phyloP scores from a whole-genome alignment of 2,113 vertebrate species.

The Nycticorax nycticorax region DNA sequence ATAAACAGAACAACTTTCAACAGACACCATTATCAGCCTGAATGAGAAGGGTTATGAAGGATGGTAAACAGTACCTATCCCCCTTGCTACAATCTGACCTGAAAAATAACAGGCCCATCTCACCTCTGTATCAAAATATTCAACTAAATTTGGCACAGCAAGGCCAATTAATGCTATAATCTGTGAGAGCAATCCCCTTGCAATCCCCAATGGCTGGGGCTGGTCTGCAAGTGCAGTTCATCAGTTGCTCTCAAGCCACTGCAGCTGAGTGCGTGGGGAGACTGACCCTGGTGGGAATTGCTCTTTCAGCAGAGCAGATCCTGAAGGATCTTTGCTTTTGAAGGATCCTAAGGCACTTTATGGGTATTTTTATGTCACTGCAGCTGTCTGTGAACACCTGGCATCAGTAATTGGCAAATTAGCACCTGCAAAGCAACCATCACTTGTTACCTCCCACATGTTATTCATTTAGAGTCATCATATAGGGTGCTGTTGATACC shows the following conservation, averaged over 20 bases:
- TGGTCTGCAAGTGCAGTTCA: neutral
- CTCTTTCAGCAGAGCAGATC: neutral
- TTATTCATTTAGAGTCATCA: neutral
- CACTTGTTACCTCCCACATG: neutral
- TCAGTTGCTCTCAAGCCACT: neutral
- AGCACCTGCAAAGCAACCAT: neutral
- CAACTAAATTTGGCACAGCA: neutral
- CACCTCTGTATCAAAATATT: neutral
- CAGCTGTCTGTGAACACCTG: neutral
- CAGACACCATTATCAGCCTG: neutral
- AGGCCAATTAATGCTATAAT: neutral
- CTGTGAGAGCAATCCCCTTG: neutral
- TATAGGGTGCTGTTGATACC: neutral
- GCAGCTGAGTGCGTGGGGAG: fast-evolving
- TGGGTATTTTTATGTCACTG: neutral
- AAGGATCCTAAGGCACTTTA: neutral
- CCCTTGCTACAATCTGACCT: neutral
- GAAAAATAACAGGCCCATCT: neutral
- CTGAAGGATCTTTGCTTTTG: neutral
- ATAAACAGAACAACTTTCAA: neutral
- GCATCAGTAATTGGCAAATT: neutral
- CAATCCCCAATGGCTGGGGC: neutral
- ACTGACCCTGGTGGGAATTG: fast-evolving
- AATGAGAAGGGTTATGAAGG: neutral
- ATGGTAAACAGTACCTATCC: neutral